These are phyloP conservation scores for Aptenodytes patagonicus DNA, from an alignment of 2,113 vertebrate species.

Conservation along the genomic window DNA sequence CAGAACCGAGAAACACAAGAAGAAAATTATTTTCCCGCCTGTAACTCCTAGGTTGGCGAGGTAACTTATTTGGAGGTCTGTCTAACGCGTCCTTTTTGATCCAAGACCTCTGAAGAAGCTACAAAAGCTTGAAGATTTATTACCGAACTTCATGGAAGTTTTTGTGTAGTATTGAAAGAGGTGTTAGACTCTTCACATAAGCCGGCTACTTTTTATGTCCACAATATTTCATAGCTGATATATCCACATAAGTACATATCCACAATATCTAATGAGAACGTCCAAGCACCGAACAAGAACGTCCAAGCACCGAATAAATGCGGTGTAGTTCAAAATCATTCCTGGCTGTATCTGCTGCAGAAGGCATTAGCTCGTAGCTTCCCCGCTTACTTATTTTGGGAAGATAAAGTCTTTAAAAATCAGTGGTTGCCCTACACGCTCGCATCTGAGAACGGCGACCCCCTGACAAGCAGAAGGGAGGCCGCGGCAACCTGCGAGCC, in stretches of 20 bases:
- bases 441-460: fast-evolving
- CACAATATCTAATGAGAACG: too few relatives aligned
- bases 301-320: neutral
- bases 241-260: too few relatives aligned
- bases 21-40: neutral
- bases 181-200: too few relatives aligned
- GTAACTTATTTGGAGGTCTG: neutral
- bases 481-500: neutral
- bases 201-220: too few relatives aligned
- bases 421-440: too few relatives aligned
- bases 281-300: neutral
- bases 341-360: neutral
- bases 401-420: neutral
- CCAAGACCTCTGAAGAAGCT: neutral
- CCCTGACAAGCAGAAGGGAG: neutral
- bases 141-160: too few relatives aligned
- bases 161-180: too few relatives aligned
- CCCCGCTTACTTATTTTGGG: neutral
- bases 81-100: neutral
- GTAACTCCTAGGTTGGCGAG: neutral
- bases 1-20: neutral
- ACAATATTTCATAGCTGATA: too few relatives aligned
- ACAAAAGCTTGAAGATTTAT: neutral
- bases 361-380: neutral
- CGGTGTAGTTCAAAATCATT: fast-evolving